Percentiles rank a stretch among this genome's conserved stretches.
Evolutionary conservation across 2,888 invertebrate species (phyloP).

Genomic region (Mythimna lalbum): DNA sequence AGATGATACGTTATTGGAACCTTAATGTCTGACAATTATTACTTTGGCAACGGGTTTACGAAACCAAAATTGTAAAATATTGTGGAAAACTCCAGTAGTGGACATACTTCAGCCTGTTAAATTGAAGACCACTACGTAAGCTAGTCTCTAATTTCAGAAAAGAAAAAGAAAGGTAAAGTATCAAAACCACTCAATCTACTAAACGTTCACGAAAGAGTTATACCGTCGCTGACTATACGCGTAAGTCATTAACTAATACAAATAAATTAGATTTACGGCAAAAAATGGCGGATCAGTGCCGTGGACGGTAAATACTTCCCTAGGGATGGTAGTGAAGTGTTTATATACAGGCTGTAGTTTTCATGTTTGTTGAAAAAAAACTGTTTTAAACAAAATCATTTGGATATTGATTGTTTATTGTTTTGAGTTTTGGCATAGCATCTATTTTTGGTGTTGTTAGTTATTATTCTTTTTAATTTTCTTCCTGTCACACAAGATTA

Average conservation of each 20-base stretch:
- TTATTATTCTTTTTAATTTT: too few relatives aligned
- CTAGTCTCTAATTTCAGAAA: too few relatives aligned
- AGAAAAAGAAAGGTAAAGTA: constrained; percentile 64
- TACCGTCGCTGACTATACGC: constrained; percentile 78
- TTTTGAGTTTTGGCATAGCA: too few relatives aligned
- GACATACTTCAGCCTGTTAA: too few relatives aligned
- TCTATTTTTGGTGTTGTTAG: too few relatives aligned
- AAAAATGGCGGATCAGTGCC: constrained; percentile 85
- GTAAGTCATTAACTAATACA: constrained; percentile 91
- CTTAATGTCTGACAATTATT: too few relatives aligned
- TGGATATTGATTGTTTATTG: neutral
- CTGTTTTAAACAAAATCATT: neutral
- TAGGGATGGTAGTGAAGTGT: constrained; percentile 79
- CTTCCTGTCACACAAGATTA: too few relatives aligned
- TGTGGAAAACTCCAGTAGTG: too few relatives aligned
- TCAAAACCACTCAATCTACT: constrained; percentile 68
- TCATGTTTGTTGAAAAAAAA: neutral
- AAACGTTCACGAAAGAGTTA: constrained; percentile 82
- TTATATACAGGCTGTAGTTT: constrained; percentile 74
- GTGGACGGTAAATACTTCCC: constrained; percentile 83
- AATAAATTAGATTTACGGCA: constrained; percentile 90
- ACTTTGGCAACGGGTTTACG: too few relatives aligned
- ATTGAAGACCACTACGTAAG: too few relatives aligned
- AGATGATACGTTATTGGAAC: too few relatives aligned
- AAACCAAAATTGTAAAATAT: too few relatives aligned